Base-by-base conservation (phyloP, 2,113 vertebrate species). In the Varanus komodoensis region DNA sequence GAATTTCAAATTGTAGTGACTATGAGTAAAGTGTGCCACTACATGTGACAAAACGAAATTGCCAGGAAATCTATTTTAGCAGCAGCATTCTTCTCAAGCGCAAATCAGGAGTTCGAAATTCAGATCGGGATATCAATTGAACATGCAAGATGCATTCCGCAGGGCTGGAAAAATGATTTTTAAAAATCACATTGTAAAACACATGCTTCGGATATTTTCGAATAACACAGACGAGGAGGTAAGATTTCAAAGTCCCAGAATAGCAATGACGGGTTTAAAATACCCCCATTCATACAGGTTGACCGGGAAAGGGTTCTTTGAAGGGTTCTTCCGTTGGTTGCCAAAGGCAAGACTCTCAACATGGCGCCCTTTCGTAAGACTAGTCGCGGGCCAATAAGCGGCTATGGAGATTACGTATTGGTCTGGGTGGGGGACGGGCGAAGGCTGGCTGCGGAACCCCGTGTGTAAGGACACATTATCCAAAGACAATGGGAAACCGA, bases 401-500 rank as follows among this genome's bases (percentile, higher is more conserved):
- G 0, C 64, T 64, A 80, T 23, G 34, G 15, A 19, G 71, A 0
- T n/a, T n/a, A 27, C 71, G 82, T 75, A 86, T 29, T 14, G 21
- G 67, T 32, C 6, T 0, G 0, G 0, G 2, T 23, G 87, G n/a
- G 19, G 15, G 4, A 73, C 25, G 34, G 89, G 83, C 74, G 29
- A 78, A 64, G 73, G 48, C 29, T 73, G 38, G 67, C 52, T 79
- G 48, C 67, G 38, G 44, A 52, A 69, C 50, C 73, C 1, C 17
- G 54, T 44, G 17, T 25, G 73, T 64, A 82, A 29, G 17, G 17
- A 38, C 5, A 34, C 34, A 29, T 75, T 1, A 67, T 84, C 61
- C 90, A 91, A n/a, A 61, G 90, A 89, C 91, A 94, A 95, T 93
- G 2, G 83, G 52, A 27, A 48, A 69, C 85, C 34, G 11, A 1